Evolutionary conservation across 1,140 invertebrate species (phyloP).

Genomic region (Pararge aegeria): DNA sequence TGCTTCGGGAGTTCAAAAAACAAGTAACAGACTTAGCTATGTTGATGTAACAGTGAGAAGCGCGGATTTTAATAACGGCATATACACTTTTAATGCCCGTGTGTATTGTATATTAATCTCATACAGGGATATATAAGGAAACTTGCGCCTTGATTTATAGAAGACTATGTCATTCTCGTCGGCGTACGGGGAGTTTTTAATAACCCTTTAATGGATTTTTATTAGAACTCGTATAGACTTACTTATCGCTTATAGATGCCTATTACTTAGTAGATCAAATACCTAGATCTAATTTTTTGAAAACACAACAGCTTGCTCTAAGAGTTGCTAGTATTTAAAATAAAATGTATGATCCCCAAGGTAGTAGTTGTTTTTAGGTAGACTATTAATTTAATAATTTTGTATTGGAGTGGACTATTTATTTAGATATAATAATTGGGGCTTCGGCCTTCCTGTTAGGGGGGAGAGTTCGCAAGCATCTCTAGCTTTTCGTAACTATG

Average conservation of each 20-base stretch:
- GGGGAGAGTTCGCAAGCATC: too few relatives aligned
- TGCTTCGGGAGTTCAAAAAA: too few relatives aligned
- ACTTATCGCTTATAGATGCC: neutral
- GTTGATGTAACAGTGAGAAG: slow-evolving; percentile 2
- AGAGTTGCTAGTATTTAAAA: too few relatives aligned
- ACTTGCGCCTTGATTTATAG: slow-evolving; percentile 34
- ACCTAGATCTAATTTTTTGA: neutral
- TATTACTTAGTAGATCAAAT: neutral
- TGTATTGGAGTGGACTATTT: too few relatives aligned
- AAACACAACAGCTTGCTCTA: too few relatives aligned
- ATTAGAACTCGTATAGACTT: slow-evolving; percentile 13
- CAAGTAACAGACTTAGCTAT: neutral
- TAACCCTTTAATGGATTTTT: slow-evolving; percentile 19
- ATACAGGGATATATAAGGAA: slow-evolving; percentile 32
- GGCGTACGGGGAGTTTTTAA: slow-evolving; percentile 8
- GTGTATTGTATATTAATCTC: slow-evolving; percentile 32
- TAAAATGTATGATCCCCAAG: too few relatives aligned
- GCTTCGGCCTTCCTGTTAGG: too few relatives aligned
- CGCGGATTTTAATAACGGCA: slow-evolving; percentile 22
- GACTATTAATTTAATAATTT: too few relatives aligned
- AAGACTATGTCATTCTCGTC: slow-evolving; percentile 21
- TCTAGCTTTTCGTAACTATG: too few relatives aligned
- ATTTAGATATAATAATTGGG: too few relatives aligned
- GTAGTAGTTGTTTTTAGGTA: too few relatives aligned
- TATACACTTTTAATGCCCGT: slow-evolving; percentile 6